Evolutionary conservation across 2,113 vertebrate species (phyloP), one percentile per base, ranked within the genome.

Genomic region (Seriola rivoliana): DNA sequence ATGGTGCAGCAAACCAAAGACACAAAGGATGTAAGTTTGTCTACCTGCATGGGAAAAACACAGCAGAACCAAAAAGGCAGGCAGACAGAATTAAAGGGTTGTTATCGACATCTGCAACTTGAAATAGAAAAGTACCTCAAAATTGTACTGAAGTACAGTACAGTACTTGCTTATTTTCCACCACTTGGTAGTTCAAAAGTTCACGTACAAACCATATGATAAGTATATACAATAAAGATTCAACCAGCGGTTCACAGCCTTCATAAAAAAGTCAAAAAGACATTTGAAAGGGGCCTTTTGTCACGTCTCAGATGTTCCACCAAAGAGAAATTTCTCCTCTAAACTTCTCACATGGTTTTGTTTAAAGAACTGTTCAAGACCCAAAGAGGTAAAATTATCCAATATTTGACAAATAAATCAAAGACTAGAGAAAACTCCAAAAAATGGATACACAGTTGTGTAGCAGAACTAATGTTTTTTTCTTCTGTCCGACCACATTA

Each of bases 261-360:
- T 40, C 13, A 42, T 13, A 8, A 25, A 19, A 58, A 58, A 58
- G n/a, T 57, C 9, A 57, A 25, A 23, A 25, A 17, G 25, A 25
- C 11, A 10, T 23, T 29, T 69, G 66, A 23, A 29, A 32, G 65
- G 44, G 38, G 65, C 7, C 25, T 11, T 32, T 68, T 50, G 46
- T 68, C 44, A 34, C 4, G 17, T 68, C 66, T 68, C 66, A 21
- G 25, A 68, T 68, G 16, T 68, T 63, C 36, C 19, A 44, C 63
- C 29, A 38, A 58, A 29, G 67, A 70, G 67, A 70, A 32, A 71
- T 42, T 71, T 71, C 54, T 71, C 54, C 5, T 32, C 40, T 44
- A 6, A 59, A 59, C 54, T 19, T 29, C 69, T 72, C 70, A 71
- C 36, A 71, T 71, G 54, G 54, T 71, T 71, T 58, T 38, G 42